Conservation (phyloP, 2,797 vertebrate genomes). For the Cyclura pinguis region DNA sequence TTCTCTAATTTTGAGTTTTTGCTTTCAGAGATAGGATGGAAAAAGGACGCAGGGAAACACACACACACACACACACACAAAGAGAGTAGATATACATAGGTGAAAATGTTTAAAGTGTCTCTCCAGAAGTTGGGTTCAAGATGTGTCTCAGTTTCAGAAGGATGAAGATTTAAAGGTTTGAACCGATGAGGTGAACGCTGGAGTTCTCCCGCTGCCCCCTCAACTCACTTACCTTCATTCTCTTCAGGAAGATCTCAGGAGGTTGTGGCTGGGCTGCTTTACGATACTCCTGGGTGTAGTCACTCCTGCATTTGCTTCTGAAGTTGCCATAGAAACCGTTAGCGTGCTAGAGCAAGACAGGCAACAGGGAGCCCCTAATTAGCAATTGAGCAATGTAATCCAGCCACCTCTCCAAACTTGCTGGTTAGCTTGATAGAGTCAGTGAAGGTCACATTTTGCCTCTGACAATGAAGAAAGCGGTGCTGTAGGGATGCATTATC, state of each 20-base stretch:
- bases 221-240: constrained; percentile 53
- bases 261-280: constrained; percentile 73
- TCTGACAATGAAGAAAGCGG: accelerated
- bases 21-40: neutral
- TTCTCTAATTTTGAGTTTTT: neutral
- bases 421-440: neutral
- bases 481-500: neutral
- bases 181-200: too few relatives aligned
- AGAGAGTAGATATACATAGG: neutral
- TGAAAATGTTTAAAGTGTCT: neutral
- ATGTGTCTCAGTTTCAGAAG: neutral
- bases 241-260: constrained; percentile 69
- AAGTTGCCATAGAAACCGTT: constrained; percentile 82
- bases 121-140: neutral
- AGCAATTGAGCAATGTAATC: neutral
- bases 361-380: constrained; percentile 59
- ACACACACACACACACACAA: too few relatives aligned
- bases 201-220: neutral
- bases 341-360: constrained; percentile 73
- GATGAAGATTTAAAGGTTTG: neutral
- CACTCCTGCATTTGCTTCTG: constrained; percentile 75
- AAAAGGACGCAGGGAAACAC: too few relatives aligned
- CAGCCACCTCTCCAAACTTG: accelerated
- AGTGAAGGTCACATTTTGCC: accelerated
- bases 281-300: constrained; percentile 70